These are phyloP conservation scores for Anarsia innoxiella DNA, from an alignment of 2,888 invertebrate genomes.

Conservation along the genomic window DNA sequence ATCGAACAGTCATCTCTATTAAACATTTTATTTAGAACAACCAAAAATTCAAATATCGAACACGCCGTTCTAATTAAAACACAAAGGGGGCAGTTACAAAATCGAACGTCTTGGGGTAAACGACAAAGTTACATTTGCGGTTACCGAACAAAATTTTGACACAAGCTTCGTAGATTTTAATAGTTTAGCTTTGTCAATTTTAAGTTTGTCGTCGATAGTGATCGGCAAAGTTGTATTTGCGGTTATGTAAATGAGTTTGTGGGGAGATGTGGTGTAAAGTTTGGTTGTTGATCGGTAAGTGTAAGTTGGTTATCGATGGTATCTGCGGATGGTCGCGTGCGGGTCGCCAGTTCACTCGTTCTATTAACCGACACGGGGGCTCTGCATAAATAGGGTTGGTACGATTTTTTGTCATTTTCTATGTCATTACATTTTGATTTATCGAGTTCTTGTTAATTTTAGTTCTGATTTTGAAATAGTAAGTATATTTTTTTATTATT, in stretches of 20 bases:
- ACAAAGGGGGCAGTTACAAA: constrained; percentile 31
- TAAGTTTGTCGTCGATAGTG: constrained; percentile 51
- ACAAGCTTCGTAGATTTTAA: constrained; percentile 31
- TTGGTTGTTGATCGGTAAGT: constrained; percentile 31
- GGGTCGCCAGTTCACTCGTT: constrained; percentile 36
- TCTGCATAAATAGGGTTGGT: constrained; percentile 10
- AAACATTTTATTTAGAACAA: no score
- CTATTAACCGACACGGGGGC: constrained; percentile 30
- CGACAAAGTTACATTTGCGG: constrained; percentile 19
- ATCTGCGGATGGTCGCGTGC: constrained; percentile 50
- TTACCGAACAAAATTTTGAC: constrained; percentile 15
- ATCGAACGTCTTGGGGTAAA: constrained; percentile 40
- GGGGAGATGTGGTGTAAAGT: constrained; percentile 10
- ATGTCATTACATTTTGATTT: no score
- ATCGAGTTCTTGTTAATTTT: no score
- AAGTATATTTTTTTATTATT: no score
- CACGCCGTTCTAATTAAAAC: constrained; percentile 12
- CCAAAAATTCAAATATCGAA: background rate
- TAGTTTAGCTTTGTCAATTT: constrained; percentile 23
- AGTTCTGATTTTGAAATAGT: no score
- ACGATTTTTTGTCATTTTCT: no score
- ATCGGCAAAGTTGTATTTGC: constrained; percentile 26
- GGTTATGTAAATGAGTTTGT: background rate
- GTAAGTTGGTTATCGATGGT: constrained; percentile 10
- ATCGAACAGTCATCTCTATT: no score